Percentiles rank a stretch among this genome's conserved stretches.
Evolutionary conservation across 2,888 invertebrate genomes (phyloP).

Genomic region (Cheilosia urbana): DNA sequence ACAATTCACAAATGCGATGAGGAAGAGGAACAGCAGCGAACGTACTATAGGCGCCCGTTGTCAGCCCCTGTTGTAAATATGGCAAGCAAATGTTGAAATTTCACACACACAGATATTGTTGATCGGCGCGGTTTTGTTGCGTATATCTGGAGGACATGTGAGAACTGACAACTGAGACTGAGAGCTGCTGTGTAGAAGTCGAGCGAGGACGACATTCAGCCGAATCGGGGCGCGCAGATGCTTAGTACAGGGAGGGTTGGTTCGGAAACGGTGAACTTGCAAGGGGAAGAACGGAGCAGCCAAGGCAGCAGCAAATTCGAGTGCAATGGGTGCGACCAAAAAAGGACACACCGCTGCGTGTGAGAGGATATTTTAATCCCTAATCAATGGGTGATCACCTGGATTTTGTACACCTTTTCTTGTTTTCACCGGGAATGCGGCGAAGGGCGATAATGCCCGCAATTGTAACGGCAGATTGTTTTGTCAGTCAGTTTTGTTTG

Average conservation of each 20-base stretch:
- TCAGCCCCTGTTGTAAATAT: constrained; percentile 69
- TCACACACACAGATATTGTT: constrained; percentile 40
- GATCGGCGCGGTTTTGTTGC: constrained; percentile 36
- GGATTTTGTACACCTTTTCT: constrained; percentile 71
- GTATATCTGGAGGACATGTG: constrained; percentile 72
- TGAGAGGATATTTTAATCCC: constrained; percentile 69
- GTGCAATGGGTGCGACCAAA: constrained; percentile 66
- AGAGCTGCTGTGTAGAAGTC: constrained; percentile 48
- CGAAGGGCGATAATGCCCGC: constrained; percentile 49
- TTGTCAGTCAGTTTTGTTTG: constrained; percentile 57
- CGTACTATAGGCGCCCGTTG: constrained; percentile 53
- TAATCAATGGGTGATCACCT: constrained; percentile 71
- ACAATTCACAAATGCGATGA: constrained; percentile 46
- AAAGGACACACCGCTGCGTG: constrained; percentile 52
- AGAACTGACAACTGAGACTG: constrained; percentile 12
- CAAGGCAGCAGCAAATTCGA: constrained; percentile 37
- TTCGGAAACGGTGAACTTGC: constrained; percentile 26
- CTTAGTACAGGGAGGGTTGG: constrained; percentile 63
- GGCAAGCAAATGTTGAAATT: constrained; percentile 70
- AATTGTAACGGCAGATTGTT: constrained; percentile 67
- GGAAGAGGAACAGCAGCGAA: constrained; percentile 52
- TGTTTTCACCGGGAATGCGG: constrained; percentile 21
- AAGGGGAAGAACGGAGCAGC: constrained; percentile 35
- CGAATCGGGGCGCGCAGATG: constrained; percentile 74
- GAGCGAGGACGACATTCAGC: constrained; percentile 68